Percentiles rank a stretch among this genome's conserved stretches.
These are phyloP conservation scores for Monarcha castaneiventris DNA, from an alignment of 2,113 vertebrate species.

Conservation along the genomic window DNA sequence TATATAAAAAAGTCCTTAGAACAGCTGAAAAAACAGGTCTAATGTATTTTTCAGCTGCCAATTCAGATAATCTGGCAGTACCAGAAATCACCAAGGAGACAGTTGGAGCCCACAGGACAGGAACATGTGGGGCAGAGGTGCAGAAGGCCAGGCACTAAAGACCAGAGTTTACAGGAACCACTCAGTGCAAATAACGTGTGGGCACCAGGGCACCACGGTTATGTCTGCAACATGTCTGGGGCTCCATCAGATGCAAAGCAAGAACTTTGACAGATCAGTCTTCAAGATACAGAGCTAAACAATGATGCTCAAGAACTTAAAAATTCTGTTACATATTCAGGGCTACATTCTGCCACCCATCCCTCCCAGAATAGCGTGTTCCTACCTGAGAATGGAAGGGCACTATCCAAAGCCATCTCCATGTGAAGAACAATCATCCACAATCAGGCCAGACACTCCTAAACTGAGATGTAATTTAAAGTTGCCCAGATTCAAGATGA, in stretches of 20 bases:
- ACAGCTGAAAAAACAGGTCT: not conserved
- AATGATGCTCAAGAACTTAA: not conserved
- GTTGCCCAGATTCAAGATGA: not conserved
- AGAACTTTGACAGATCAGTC: not conserved
- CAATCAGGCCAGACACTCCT: not conserved
- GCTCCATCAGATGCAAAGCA: not conserved
- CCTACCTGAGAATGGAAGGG: not conserved
- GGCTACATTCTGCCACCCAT: not conserved
- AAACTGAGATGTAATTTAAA: not conserved
- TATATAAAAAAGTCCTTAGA: not conserved
- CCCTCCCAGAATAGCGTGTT: not conserved
- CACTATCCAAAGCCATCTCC: not conserved
- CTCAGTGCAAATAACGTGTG: accelerated
- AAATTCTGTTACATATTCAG: not conserved
- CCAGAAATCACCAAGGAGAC: not conserved
- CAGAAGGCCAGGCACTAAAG: not conserved
- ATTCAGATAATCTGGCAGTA: not conserved
- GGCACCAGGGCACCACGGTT: not conserved
- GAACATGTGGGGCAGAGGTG: not conserved
- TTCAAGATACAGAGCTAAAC: not conserved
- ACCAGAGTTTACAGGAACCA: not conserved
- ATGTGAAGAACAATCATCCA: not conserved
- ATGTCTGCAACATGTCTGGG: not conserved
- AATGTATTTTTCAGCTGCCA: not conserved
- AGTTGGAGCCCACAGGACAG: accelerated